These are phyloP conservation scores for Dunckerocampus dactyliophorus DNA, from an alignment of 2,113 vertebrate genomes.

Conservation along the genomic window DNA sequence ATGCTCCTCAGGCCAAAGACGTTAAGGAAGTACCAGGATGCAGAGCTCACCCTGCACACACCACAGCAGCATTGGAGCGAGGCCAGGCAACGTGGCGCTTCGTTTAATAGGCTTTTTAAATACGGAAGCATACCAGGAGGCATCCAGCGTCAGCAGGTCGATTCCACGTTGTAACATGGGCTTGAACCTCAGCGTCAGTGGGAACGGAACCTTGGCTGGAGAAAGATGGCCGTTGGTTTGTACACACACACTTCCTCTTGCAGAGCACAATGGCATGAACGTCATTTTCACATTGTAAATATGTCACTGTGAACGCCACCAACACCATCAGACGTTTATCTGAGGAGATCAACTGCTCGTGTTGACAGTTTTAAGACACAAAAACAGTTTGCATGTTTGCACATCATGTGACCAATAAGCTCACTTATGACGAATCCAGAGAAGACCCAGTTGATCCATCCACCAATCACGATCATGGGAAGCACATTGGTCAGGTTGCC, in stretches of 20 bases:
- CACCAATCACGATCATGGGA: conserved; percentile 82
- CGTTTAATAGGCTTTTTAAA: no score
- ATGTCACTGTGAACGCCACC: no score
- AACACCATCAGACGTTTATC: no score
- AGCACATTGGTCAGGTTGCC: conserved; percentile 81
- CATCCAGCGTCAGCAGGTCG: conserved; percentile 78
- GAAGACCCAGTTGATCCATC: conserved; percentile 87
- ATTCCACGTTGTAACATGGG: conserved; percentile 83
- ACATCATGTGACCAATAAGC: conserved; percentile 20
- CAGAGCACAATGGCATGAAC: no score
- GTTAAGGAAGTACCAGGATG: conserved; percentile 81
- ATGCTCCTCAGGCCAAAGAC: conserved; percentile 78
- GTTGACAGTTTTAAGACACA: no score
- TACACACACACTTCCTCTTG: no score
- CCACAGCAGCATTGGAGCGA: neutral
- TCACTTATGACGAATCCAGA: conserved; percentile 83
- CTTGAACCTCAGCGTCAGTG: conserved; percentile 79
- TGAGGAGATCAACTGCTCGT: no score
- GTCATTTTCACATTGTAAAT: no score
- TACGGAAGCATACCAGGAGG: conserved; percentile 58
- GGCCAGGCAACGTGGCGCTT: no score
- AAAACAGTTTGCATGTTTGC: neutral
- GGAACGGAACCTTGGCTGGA: conserved; percentile 78
- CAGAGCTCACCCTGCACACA: conserved; percentile 77
- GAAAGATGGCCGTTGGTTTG: neutral